A percentile compares a stretch with the other conserved stretches of the same genome.
Conservation (phyloP, 2,113 vertebrate species). For the Hypocryptadius cinnamomeus region DNA sequence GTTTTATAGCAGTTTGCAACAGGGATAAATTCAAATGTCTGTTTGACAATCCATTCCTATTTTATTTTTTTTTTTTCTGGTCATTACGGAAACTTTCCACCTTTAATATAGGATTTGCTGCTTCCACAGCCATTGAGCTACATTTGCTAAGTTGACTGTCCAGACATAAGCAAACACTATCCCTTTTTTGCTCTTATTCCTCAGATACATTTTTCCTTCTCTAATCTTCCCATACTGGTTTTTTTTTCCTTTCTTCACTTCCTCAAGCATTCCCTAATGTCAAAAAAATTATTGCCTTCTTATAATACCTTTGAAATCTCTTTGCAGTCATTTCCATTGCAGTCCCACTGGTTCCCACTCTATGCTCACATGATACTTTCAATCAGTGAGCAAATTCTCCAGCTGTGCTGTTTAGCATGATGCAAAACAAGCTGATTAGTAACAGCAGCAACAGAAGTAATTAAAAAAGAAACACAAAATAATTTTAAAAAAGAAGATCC, state of each 20-base stretch:
- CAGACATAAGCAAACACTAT: neutral
- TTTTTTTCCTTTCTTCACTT: neutral
- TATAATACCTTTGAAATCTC: neutral
- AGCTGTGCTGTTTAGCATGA: constrained; percentile 27
- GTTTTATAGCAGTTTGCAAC: neutral
- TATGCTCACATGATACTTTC: neutral
- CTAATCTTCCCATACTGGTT: neutral
- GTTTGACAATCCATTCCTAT: neutral
- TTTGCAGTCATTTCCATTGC: neutral
- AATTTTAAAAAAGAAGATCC: neutral
- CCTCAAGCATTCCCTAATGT: neutral
- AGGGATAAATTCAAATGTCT: neutral
- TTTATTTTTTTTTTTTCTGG: neutral
- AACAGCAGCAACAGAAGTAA: constrained; percentile 30
- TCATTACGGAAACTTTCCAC: neutral
- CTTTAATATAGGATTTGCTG: neutral
- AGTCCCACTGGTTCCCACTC: neutral
- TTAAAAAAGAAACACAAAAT: constrained; percentile 34
- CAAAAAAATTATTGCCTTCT: neutral
- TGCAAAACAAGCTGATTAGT: constrained; percentile 36
- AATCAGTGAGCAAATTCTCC: constrained; percentile 36
- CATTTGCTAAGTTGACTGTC: neutral
- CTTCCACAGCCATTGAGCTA: neutral
- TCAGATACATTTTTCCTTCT: neutral
- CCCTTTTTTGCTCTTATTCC: neutral